Conservation (phyloP, 2,888 invertebrate genomes). For the Acronicta leporina region DNA sequence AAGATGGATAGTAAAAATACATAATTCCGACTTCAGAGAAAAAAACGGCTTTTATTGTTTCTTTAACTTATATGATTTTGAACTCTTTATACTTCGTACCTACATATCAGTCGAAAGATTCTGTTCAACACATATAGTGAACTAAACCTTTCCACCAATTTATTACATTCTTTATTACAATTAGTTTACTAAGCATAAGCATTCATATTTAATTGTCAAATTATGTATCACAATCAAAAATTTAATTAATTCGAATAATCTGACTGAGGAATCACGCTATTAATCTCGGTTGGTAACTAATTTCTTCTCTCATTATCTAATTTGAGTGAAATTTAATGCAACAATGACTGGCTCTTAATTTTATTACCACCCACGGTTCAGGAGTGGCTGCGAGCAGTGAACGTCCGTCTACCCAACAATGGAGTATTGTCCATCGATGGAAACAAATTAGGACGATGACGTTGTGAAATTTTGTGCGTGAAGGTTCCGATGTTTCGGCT, state of each 20-base stretch:
- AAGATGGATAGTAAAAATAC: background rate
- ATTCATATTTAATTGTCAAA: slow-evolving; percentile 22
- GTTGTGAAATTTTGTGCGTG: slow-evolving; percentile 63
- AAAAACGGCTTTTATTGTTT: background rate
- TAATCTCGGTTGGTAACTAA: slow-evolving; percentile 62
- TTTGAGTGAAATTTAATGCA: slow-evolving; percentile 82
- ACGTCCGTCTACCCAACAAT: slow-evolving; percentile 67
- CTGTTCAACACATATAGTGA: no score
- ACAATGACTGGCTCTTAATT: slow-evolving; percentile 84
- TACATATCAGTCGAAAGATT: no score
- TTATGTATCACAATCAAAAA: slow-evolving; percentile 36
- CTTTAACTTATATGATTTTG: background rate
- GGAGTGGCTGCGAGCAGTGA: slow-evolving; percentile 49
- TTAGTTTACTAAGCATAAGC: no score
- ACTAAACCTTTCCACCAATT: background rate
- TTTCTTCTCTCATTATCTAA: slow-evolving; percentile 75
- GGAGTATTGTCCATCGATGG: slow-evolving; percentile 76
- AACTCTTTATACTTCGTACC: background rate
- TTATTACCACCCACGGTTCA: slow-evolving; percentile 83
- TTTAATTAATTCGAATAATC: slow-evolving; percentile 45
- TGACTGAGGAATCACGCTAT: slow-evolving; percentile 59
- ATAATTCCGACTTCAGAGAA: background rate
- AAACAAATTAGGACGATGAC: slow-evolving; percentile 82
- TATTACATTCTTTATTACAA: slow-evolving; percentile 3
- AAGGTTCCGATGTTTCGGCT: slow-evolving; percentile 58